Evolutionary conservation across 2,888 invertebrate species (phyloP).

Genomic region (Lepidochitona cinerea): DNA sequence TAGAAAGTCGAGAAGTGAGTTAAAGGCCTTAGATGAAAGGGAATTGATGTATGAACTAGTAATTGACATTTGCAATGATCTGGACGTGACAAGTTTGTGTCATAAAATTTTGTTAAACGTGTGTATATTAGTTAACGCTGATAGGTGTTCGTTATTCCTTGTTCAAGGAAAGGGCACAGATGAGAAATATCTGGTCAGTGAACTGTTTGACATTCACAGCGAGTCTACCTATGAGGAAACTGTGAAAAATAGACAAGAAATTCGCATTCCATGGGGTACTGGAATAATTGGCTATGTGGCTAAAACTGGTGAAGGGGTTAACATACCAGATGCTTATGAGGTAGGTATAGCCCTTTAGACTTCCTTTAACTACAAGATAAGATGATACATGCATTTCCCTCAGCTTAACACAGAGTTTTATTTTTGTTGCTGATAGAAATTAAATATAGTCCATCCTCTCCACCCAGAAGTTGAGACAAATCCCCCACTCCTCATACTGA

Average conservation of each 20-base stretch:
- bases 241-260: constrained; percentile 93
- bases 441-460: no score
- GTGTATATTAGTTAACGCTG: constrained; percentile 66
- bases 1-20: constrained; percentile 74
- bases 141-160: constrained; percentile 68
- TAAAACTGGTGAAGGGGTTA: constrained; percentile 61
- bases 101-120: constrained; percentile 69
- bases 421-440: no score
- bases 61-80: constrained; percentile 69
- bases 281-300: constrained; percentile 68
- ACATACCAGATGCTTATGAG: constrained; percentile 68
- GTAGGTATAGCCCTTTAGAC: no score
- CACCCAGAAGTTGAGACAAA: no score
- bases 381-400: no score
- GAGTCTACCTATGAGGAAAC: constrained; percentile 80
- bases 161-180: constrained; percentile 71
- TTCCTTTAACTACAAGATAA: no score
- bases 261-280: constrained; percentile 71
- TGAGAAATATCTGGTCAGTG: constrained; percentile 75
- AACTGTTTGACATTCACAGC: constrained; percentile 67
- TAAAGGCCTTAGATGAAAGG: constrained; percentile 66
- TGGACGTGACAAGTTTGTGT: constrained; percentile 68
- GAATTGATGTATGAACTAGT: constrained; percentile 70
- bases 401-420: no score
- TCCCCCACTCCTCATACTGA: no score